Evolutionary conservation across 2,797 vertebrate genomes (phyloP).

Genomic region (Silurus aristotelis): DNA sequence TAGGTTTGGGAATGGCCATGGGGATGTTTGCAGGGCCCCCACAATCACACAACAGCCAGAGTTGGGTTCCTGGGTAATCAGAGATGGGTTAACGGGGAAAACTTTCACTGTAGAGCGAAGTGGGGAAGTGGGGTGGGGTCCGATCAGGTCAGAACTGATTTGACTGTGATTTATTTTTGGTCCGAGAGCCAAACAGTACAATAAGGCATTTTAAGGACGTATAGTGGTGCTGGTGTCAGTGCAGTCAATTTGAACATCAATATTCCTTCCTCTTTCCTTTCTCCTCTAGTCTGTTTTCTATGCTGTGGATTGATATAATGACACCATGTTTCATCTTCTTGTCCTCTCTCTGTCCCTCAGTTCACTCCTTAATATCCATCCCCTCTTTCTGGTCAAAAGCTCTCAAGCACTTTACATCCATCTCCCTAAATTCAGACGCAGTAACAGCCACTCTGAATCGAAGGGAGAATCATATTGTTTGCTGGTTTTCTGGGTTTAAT

Average conservation of each 20-base stretch:
- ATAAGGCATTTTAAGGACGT: slow-evolving; percentile 67
- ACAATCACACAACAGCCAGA: slow-evolving; percentile 93
- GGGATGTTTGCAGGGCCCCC: slow-evolving; percentile 88
- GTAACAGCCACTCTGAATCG: slow-evolving; percentile 61
- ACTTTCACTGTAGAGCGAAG: slow-evolving; percentile 38
- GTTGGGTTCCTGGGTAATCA: slow-evolving; percentile 92
- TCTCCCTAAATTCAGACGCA: slow-evolving; percentile 69
- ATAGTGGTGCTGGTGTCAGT: slow-evolving; percentile 53
- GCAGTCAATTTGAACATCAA: slow-evolving; percentile 52
- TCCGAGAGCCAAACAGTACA: slow-evolving; percentile 65
- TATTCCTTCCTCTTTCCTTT: slow-evolving; percentile 23
- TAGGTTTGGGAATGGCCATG: slow-evolving; percentile 87
- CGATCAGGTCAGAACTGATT: slow-evolving; percentile 60
- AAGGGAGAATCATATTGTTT: slow-evolving; percentile 59
- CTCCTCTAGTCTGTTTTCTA: slow-evolving; percentile 17
- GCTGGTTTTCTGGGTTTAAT: slow-evolving; percentile 71
- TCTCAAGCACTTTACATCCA: slow-evolving; percentile 77
- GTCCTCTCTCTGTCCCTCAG: slow-evolving; percentile 53
- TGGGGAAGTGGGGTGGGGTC: slow-evolving; percentile 42
- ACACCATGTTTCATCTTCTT: slow-evolving; percentile 20
- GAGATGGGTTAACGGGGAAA: slow-evolving; percentile 16
- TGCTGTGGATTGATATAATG: slow-evolving; percentile 53
- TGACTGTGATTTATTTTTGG: slow-evolving; percentile 65
- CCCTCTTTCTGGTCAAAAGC: slow-evolving; percentile 62
- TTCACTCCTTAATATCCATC: slow-evolving; percentile 51